These are phyloP conservation scores for Apteryx mantelli DNA, from an alignment of 2,113 vertebrate genomes.

Conservation along the genomic window DNA sequence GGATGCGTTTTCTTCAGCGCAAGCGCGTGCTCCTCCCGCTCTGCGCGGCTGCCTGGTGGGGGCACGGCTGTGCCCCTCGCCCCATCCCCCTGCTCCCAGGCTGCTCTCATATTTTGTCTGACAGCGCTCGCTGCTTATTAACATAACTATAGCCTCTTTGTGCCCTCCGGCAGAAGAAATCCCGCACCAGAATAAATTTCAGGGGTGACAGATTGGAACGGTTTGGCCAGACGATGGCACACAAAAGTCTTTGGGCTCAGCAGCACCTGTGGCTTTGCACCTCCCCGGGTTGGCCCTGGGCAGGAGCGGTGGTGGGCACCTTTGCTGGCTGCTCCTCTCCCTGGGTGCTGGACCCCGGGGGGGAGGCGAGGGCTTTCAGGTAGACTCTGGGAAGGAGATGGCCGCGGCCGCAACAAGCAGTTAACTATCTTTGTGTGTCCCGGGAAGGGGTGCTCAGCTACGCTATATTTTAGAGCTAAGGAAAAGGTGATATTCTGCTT, in stretches of 20 bases:
- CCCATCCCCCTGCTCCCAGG: constrained; percentile 33
- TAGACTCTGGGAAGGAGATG: not conserved
- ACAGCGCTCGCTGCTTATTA: constrained; percentile 51
- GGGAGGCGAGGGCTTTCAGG: not conserved
- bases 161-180: constrained; percentile 39
- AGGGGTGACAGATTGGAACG: constrained; percentile 59
- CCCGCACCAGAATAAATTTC: constrained; percentile 56
- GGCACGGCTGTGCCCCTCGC: not conserved
- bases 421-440: not conserved
- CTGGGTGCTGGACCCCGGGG: not conserved
- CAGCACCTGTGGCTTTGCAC: constrained; percentile 31
- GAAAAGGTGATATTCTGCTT: not conserved
- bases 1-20: not conserved
- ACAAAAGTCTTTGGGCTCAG: not conserved
- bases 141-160: constrained; percentile 57
- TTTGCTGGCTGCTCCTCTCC: not conserved
- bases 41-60: not conserved
- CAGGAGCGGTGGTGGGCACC: not conserved
- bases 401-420: not conserved
- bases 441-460: not conserved
- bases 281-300: not conserved
- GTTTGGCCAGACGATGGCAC: constrained; percentile 61
- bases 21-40: not conserved
- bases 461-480: not conserved
- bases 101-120: constrained; percentile 63